Evolutionary conservation across 2,113 vertebrate species (phyloP), one percentile per base, ranked within the genome.

Genomic region (Corydoras maculifer): DNA sequence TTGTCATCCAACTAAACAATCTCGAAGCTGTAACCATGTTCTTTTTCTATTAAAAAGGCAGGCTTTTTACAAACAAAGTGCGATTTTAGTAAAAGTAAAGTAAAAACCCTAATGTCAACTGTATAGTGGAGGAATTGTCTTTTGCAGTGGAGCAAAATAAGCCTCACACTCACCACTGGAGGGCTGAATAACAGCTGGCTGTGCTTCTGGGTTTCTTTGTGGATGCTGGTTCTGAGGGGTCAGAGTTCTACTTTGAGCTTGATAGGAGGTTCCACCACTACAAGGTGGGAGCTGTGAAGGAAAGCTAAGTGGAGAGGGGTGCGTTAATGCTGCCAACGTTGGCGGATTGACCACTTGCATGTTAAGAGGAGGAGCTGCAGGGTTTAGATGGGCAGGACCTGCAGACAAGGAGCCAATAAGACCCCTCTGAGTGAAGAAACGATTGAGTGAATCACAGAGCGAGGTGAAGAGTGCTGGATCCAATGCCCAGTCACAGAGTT

Each of bases 371-470:
- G 78, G 80, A 7, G 72, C 48, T 1, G 81, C 79, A 0, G 67
- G 75, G 59, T 72, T 73, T 2, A 82, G 11, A 3, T 86, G 80
- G 53, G 83, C 84, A 67, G 74, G 79, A 25, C 64, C 85, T 14
- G 85, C 83, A 1, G 85, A 78, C 32, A 68, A 35, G 0, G 78
- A 82, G 43, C 78, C 84, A 67, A 90, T 86, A 78, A 91, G 86
- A 64, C 89, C 89, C 79, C 83, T 91, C 65, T 90, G 86, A 48
- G 87, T 85, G 75, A 91, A 90, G 84, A 91, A 89, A 65, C 86
- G 88, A 78, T 91, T 91, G 69, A 90, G 85, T 2, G 90, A 91
- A 81, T 91, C 90, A 48, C 90, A 91, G 49, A 91, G 90, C 9
- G 89, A 89, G 0, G 82, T 90, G 84, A 91, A 90, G 71, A 90